Conservation (phyloP, 2,113 vertebrate species). For the Ictidomys tridecemlineatus region DNA sequence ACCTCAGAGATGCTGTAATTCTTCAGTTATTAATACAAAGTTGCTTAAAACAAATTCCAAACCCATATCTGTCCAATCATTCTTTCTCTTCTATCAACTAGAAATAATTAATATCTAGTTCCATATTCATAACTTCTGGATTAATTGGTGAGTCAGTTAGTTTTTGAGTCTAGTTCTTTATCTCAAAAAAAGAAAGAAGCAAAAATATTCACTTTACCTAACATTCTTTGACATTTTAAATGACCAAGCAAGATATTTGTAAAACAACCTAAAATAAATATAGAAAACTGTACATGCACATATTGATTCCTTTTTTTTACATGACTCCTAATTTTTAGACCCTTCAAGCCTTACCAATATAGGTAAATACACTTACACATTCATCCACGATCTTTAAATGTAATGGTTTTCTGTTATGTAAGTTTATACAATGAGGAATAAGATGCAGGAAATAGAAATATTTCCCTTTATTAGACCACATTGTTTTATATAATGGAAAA, state of each 20-base stretch:
- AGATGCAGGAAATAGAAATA: background rate
- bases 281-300: background rate
- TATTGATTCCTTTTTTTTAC: background rate
- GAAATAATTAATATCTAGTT: background rate
- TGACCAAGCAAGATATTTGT: background rate
- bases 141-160: background rate
- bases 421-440: background rate
- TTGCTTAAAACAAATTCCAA: background rate
- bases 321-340: background rate
- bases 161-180: slow-evolving; percentile 3
- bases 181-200: background rate
- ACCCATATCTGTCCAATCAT: background rate
- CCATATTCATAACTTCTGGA: background rate
- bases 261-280: background rate
- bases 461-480: background rate
- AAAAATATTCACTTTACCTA: background rate
- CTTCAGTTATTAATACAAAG: background rate
- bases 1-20: background rate
- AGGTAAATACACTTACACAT: background rate
- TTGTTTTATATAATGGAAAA: background rate
- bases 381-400: background rate
- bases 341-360: background rate
- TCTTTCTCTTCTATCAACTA: background rate
- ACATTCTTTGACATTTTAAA: background rate
- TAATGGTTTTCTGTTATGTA: background rate